Base-by-base conservation (phyloP, 92 coral and sea anemone genomes). In the Epizoanthus illoricatus region DNA sequence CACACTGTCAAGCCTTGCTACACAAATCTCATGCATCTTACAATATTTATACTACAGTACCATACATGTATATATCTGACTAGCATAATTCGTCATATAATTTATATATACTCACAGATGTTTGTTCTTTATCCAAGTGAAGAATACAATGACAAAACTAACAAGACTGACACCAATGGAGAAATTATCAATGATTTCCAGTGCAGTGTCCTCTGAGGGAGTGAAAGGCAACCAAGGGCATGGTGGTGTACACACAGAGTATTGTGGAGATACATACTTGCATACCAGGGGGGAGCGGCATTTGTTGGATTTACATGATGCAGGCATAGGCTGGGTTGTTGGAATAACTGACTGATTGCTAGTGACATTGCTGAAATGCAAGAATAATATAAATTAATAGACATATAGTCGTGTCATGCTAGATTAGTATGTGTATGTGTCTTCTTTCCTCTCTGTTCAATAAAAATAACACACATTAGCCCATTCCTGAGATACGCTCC, bases 41-140 rank as follows among this genome's bases (percentile, higher is more conserved):
- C 62, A 58, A 58, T 13, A n/a, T n/a, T n/a, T n/a, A 58, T 28
- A 28, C 33, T 28, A 58, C 62, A n/a, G n/a, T n/a, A n/a, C n/a
- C n/a, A n/a, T n/a, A n/a, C 13, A 58, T 19, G 4, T 19, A 60
- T 23, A 60, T 60, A 16, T 60, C 23, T 17, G 66, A 1, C 21
- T 45, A 49, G 23, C 47, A 2, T n/a, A 28, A 73, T 18, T 57
- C 15, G 18, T 52, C 33, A 73, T 23, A 7, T 73, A 52, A 73
- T 15, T 1, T 36, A 18, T 49, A 18, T 74, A 36, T 54, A 91
- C 98, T 92, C 86, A 94, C 98, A 92, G 87, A 61, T 86, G 92
- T 75, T 93, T 87, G 19, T 92, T 85, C 54, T 87, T 72, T 62
- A 90, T 84, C 98, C 98, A 94, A 39, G 98, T 94, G 36, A 83